Conservation (phyloP, 2,888 invertebrate genomes). For the Drosophila neonasuta region DNA sequence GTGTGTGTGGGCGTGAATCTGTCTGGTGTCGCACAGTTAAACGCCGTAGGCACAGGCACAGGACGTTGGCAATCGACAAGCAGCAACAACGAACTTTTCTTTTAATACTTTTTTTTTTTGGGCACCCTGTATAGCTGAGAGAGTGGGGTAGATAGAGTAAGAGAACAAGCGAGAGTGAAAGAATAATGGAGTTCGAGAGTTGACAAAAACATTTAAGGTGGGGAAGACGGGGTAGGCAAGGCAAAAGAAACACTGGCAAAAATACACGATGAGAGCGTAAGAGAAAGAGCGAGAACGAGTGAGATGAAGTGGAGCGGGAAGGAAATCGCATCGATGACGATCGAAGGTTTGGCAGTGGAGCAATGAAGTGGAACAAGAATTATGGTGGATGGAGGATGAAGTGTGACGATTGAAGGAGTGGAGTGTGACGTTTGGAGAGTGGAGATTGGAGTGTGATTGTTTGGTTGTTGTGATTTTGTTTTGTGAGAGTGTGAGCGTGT, state of each 20-base stretch:
- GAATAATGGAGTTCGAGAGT: constrained; percentile 35
- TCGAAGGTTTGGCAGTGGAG: constrained; percentile 21
- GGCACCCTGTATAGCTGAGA: constrained; percentile 61
- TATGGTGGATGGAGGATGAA: constrained; percentile 22
- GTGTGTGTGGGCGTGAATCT: constrained; percentile 36
- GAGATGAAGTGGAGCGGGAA: background rate
- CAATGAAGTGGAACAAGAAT: constrained; percentile 12
- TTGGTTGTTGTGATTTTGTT: constrained; percentile 5
- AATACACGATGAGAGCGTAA: constrained; percentile 22
- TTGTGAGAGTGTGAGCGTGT: constrained; percentile 30
- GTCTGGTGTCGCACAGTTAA: constrained; percentile 53
- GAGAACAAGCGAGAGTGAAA: constrained; percentile 5
- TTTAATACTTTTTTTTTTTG: constrained; percentile 21
- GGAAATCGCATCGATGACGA: constrained; percentile 32
- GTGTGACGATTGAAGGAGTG: constrained; percentile 24
- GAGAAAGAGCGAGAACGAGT: background rate
- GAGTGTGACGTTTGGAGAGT: constrained; percentile 25
- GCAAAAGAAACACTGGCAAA: constrained; percentile 28
- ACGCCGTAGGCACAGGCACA: constrained; percentile 62
- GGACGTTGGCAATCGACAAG: constrained; percentile 76
- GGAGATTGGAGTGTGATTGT: constrained; percentile 24
- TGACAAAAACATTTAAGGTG: constrained; percentile 24
- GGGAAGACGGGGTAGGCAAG: background rate
- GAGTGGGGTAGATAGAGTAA: constrained; percentile 16
- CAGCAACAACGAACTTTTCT: constrained; percentile 74